Conservation (phyloP, 2,888 invertebrate species). For the Lasioglossum figueresi region DNA sequence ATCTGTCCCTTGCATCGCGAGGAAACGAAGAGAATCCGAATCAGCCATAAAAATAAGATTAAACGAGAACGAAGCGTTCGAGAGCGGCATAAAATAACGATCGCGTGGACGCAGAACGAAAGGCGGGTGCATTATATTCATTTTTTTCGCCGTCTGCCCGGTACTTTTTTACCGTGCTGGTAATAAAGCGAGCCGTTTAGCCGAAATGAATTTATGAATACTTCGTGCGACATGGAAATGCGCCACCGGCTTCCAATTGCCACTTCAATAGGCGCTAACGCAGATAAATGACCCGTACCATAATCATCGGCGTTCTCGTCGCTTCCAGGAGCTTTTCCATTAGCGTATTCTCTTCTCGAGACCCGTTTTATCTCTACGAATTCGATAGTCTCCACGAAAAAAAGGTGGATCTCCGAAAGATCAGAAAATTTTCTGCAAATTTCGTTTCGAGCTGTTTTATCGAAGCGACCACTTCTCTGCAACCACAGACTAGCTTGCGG, state of each 20-base stretch:
- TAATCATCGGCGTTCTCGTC: slow-evolving; percentile 56
- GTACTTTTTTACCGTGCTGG: slow-evolving; percentile 57
- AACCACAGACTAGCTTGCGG: not conserved
- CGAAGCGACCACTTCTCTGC: too few species aligned
- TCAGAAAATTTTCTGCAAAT: not conserved
- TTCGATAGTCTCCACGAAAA: slow-evolving; percentile 12
- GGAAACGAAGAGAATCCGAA: not conserved
- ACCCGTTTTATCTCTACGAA: slow-evolving; percentile 7
- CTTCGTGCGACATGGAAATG: slow-evolving; percentile 57
- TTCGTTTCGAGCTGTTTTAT: not conserved
- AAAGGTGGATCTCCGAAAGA: not conserved
- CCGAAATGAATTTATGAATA: slow-evolving; percentile 77
- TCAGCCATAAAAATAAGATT: not conserved
- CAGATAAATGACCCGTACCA: slow-evolving; percentile 73
- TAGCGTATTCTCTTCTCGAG: slow-evolving; percentile 26
- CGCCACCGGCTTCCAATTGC: slow-evolving; percentile 69
- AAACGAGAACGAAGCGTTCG: slow-evolving; percentile 20
- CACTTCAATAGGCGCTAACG: slow-evolving; percentile 74
- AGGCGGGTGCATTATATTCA: slow-evolving; percentile 14
- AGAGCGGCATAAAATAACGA: slow-evolving; percentile 44
- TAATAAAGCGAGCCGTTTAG: slow-evolving; percentile 65
- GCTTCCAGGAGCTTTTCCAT: slow-evolving; percentile 51
- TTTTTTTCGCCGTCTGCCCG: slow-evolving; percentile 47
- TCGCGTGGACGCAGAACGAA: slow-evolving; percentile 21
- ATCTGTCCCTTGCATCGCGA: not conserved